These are phyloP conservation scores for Hemiscyllium ocellatum DNA, from an alignment of 2,113 vertebrate species.

Conservation along the genomic window DNA sequence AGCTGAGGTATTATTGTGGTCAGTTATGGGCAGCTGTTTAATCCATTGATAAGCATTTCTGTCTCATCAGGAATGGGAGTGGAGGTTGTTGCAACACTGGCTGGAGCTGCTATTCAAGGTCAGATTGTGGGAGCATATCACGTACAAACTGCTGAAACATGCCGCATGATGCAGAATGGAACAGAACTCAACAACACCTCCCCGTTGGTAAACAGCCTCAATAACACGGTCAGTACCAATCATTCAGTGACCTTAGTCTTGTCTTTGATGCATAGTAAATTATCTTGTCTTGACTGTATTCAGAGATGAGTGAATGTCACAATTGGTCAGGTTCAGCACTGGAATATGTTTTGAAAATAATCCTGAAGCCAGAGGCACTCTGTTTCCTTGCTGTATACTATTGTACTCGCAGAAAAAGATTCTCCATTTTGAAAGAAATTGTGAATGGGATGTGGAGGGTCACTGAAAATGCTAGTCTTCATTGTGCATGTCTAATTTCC, in stretches of 20 bases:
- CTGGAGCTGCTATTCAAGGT: slow-evolving; percentile 61
- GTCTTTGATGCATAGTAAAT: neutral
- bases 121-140: slow-evolving; percentile 61
- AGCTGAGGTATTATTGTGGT: neutral
- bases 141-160: slow-evolving; percentile 46
- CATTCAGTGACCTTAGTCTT: neutral
- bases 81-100: slow-evolving; percentile 61
- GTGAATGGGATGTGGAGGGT: too few species aligned
- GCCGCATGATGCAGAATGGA: slow-evolving; percentile 42
- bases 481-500: too few species aligned
- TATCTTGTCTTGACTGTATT: neutral
- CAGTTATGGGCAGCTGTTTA: neutral
- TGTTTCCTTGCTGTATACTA: too few species aligned
- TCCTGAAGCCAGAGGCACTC: neutral
- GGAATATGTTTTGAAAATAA: neutral
- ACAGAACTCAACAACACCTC: slow-evolving; percentile 36
- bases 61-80: slow-evolving; percentile 58
- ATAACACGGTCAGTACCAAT: slow-evolving; percentile 49
- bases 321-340: neutral
- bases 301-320: neutral
- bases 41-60: neutral
- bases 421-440: too few species aligned
- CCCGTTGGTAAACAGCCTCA: slow-evolving; percentile 42
- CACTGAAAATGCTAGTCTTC: too few species aligned
- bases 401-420: too few species aligned